phyloP scores from a whole-genome alignment of 1,140 invertebrate species.

The Drosophila saltans region DNA sequence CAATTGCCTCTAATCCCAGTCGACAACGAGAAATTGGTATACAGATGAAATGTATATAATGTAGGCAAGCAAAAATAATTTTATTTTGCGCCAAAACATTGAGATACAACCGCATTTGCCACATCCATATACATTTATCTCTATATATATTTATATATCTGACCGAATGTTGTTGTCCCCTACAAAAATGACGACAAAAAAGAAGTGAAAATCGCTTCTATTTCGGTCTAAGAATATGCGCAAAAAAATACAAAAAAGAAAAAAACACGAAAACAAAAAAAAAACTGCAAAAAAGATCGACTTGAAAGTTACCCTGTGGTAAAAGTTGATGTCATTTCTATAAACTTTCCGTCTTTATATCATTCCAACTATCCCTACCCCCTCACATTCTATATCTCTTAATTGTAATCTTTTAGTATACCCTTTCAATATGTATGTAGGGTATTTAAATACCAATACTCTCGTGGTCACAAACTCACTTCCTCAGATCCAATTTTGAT shows the following conservation, averaged over 20 bases:
- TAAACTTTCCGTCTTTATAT: too few relatives aligned
- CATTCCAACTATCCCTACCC: too few relatives aligned
- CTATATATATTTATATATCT: conserved; percentile 57
- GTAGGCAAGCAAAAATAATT: conserved; percentile 16
- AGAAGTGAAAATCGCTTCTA: conserved; percentile 45
- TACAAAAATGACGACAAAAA: conserved; percentile 56
- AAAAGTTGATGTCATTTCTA: too few relatives aligned
- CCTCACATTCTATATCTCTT: neutral
- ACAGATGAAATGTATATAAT: conserved; percentile 9
- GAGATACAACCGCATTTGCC: conserved; percentile 37
- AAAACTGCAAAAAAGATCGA: neutral
- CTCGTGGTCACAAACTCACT: conserved; percentile 56
- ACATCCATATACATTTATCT: conserved; percentile 59
- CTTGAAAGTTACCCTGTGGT: neutral
- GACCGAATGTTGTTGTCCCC: conserved; percentile 43
- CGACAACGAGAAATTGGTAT: neutral
- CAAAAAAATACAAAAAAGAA: conserved; percentile 30
- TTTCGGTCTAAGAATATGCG: conserved; percentile 55
- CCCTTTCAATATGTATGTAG: neutral
- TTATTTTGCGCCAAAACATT: conserved; percentile 20
- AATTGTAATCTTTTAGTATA: neutral
- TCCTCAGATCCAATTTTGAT: conserved; percentile 70
- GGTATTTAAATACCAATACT: conserved; percentile 2
- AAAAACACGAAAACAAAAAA: conserved; percentile 8
- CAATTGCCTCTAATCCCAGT: neutral